phyloP scores from a whole-genome alignment of 1,140 invertebrate species.

The Atta colombica region DNA sequence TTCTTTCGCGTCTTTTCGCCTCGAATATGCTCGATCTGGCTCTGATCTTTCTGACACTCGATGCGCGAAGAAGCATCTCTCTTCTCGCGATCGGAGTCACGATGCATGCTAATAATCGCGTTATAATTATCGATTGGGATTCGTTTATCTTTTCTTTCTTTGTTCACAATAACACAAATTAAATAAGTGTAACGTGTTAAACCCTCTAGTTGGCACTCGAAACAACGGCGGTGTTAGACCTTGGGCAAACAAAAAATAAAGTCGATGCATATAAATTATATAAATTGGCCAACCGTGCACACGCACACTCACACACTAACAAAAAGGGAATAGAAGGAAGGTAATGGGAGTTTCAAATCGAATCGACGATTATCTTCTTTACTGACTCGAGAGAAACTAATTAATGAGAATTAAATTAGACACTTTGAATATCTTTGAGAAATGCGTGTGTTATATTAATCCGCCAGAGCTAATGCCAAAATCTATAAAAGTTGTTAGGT shows the following conservation, averaged over 20 bases:
- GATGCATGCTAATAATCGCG: constrained; percentile 42
- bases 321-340: neutral
- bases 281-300: constrained; percentile 71
- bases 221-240: constrained; percentile 68
- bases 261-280: constrained; percentile 43
- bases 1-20: neutral
- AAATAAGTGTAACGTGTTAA: constrained; percentile 65
- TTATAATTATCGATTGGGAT: constrained; percentile 14
- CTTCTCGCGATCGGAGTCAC: constrained; percentile 27
- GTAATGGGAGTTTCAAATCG: neutral
- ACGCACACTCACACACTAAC: constrained; percentile 64
- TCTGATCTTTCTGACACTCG: constrained; percentile 1
- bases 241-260: constrained; percentile 65
- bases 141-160: neutral
- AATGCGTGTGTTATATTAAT: neutral
- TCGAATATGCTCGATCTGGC: constrained; percentile 44
- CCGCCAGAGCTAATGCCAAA: neutral
- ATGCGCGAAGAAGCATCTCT: neutral
- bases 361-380: neutral
- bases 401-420: constrained; percentile 5
- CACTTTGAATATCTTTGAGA: neutral
- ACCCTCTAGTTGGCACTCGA: constrained; percentile 61
- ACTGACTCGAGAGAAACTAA: neutral
- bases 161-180: constrained; percentile 43
- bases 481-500: no score